These are phyloP conservation scores for Chrysopa pallens DNA, from an alignment of 1,140 invertebrate species.

Conservation along the genomic window DNA sequence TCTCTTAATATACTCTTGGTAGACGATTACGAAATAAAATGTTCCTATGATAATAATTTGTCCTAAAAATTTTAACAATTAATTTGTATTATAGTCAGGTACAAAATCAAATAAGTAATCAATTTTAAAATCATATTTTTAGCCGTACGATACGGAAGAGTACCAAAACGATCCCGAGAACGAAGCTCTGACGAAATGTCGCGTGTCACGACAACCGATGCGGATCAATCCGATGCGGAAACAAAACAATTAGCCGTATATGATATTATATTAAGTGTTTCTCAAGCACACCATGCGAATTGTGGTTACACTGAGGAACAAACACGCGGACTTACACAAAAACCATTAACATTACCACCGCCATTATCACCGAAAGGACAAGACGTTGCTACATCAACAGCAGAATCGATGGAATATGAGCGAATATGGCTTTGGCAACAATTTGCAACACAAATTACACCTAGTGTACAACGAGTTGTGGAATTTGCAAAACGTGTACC, in stretches of 20 bases:
- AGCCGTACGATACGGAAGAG: conserved; percentile 91
- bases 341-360: conserved; percentile 48
- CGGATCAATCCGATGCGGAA: conserved; percentile 21
- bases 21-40: no score
- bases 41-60: no score
- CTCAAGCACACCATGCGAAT: conserved; percentile 76
- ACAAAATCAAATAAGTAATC: background rate
- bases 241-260: conserved; percentile 49
- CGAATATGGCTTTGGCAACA: conserved; percentile 61
- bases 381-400: conserved; percentile 44
- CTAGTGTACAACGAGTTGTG: conserved; percentile 77
- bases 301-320: conserved; percentile 83
- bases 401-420: conserved; percentile 44
- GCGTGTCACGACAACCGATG: conserved; percentile 25
- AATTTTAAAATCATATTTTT: conserved; percentile 10
- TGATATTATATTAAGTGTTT: conserved; percentile 73
- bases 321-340: conserved; percentile 45
- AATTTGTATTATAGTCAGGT: background rate
- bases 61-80: no score
- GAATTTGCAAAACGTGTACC: conserved; percentile 87
- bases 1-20: no score
- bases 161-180: conserved; percentile 83
- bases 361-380: conserved; percentile 22
- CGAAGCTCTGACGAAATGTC: conserved; percentile 25
- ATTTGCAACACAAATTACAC: conserved; percentile 58